Base-by-base conservation (phyloP, 2,797 vertebrate species). In the Sebastes minor region DNA sequence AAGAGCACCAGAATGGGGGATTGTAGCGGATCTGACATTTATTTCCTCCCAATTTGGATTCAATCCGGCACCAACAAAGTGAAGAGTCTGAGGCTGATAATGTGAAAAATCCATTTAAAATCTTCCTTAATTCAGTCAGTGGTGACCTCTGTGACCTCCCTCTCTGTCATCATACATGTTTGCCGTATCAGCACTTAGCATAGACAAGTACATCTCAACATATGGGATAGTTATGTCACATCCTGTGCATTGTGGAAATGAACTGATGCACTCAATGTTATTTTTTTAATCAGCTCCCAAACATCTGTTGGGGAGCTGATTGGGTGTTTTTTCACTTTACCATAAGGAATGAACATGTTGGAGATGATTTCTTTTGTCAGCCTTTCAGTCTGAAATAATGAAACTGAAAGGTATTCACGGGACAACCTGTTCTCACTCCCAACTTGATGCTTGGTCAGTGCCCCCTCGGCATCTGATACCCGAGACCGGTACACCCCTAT, bases 221-320 rank as follows among this genome's bases (percentile, higher is more conserved):
- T 30, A 27, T 74, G 23, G 49, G 25, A 38, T 10, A 2, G 67
- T 82, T 82, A 80, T 74, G 9, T 85, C 70, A 82, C 18, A 69
- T 76, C 76, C 76, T 84, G 59, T 76, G 64, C 6, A 35, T 4
- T 32, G 27, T 38, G n/a, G 33, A 68, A 65, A 75, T 69, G 6
- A 71, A 71, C 49, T 63, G 2, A 64, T 74, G 60, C 46, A 14
- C 30, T 62, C 30, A 22, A 1, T 8, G 28, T 52, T 71, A 1
- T 73, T 18, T 55, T n/a, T 65, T 53, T 18, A 16, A 76, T 71
- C 18, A 66, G 28, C 3, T 30, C 8, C 53, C 9, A 1, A 20
- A 69, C 20, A 62, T 69, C 30, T 68, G 67, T 59, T 65, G 46
- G 42, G 42, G 42, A 8, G 46, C 46, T 49, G 46, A 20, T 20